Conservation (phyloP, 2,113 vertebrate species). For the Lophura nycthemera region DNA sequence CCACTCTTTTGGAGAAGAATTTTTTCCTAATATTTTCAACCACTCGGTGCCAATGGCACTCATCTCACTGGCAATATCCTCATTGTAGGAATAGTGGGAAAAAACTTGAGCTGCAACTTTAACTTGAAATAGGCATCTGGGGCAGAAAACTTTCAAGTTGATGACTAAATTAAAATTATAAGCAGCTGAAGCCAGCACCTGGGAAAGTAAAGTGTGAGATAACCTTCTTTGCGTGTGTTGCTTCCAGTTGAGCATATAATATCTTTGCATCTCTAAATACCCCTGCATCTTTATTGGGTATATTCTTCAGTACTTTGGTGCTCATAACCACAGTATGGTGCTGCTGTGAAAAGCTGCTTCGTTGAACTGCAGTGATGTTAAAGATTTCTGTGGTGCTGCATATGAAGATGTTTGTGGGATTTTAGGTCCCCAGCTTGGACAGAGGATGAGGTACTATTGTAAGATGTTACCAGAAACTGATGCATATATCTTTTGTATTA, state of each 20-base stretch:
- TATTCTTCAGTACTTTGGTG: neutral
- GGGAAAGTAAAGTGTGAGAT: neutral
- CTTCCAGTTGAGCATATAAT: neutral
- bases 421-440: neutral
- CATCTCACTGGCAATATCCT: rapidly evolving
- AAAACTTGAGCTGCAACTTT: neutral
- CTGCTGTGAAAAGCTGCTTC: neutral
- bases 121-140: rapidly evolving
- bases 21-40: neutral
- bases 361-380: neutral
- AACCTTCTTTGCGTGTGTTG: neutral
- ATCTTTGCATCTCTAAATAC: neutral
- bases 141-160: neutral
- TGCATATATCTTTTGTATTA: neutral
- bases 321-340: neutral
- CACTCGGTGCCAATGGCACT: neutral
- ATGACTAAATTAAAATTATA: neutral
- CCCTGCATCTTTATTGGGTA: neutral
- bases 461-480: neutral
- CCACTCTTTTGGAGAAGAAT: no score
- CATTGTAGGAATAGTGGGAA: neutral
- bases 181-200: neutral
- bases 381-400: neutral
- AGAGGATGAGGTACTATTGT: neutral
- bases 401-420: neutral